Conservation (phyloP, 2,888 invertebrate genomes). For the Acholoe squamosa region DNA sequence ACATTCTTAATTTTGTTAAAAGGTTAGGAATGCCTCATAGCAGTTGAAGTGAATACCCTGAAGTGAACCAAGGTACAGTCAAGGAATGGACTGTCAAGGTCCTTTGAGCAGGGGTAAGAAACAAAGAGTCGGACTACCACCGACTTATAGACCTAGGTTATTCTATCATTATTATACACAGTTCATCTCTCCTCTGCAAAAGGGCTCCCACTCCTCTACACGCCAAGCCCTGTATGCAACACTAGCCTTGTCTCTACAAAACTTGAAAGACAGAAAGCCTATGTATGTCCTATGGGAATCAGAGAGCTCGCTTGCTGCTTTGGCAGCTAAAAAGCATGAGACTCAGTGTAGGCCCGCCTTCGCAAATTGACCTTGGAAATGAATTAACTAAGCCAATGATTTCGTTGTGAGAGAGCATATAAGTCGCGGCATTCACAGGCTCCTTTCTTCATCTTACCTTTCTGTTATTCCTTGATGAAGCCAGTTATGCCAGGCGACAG, state of each 20-base stretch:
- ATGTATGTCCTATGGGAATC: not conserved
- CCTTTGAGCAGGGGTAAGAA: not conserved
- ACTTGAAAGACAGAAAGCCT: slow-evolving; percentile 26
- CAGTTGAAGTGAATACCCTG: slow-evolving; percentile 33
- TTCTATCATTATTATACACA: not conserved
- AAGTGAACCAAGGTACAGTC: not conserved
- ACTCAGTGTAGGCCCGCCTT: slow-evolving; percentile 25
- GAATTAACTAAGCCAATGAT: slow-evolving; percentile 25
- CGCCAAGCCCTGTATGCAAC: slow-evolving; percentile 9
- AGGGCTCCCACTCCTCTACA: not conserved
- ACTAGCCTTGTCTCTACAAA: slow-evolving; percentile 51
- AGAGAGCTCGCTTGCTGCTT: not conserved
- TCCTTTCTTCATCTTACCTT: not conserved
- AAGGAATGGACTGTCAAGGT: not conserved
- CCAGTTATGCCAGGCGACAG: not conserved
- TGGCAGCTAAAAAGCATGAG: not conserved
- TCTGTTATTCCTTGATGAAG: slow-evolving; percentile 5
- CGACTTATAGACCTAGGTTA: slow-evolving; percentile 29
- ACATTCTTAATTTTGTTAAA: slow-evolving; percentile 5
- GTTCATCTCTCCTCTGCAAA: slow-evolving; percentile 10
- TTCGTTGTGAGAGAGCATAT: not conserved
- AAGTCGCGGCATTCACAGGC: not conserved
- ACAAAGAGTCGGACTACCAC: not conserved
- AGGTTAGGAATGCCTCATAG: not conserved
- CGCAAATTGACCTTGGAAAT: not conserved